phyloP scores from a whole-genome alignment of 2,797 vertebrate species.

The Onychomys arenicola region DNA sequence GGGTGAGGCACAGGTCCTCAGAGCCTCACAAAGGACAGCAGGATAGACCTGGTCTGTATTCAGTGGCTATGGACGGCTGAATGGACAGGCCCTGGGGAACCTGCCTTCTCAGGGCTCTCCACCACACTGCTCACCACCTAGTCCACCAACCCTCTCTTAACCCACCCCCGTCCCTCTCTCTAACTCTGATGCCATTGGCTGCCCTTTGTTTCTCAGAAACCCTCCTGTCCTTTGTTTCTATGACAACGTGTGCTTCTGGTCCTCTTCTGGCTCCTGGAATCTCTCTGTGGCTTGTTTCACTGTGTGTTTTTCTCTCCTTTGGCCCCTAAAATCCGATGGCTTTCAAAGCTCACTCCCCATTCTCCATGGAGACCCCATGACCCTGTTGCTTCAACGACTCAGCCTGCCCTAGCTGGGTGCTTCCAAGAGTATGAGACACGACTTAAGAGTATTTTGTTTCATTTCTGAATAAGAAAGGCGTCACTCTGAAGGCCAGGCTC shows the following conservation, averaged over 20 bases:
- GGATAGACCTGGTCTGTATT: not conserved
- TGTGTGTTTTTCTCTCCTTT: not conserved
- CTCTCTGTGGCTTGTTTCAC: constrained; percentile 2
- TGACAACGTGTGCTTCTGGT: constrained; percentile 40
- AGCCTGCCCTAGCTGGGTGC: not conserved
- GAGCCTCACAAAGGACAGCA: not conserved
- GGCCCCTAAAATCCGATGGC: not conserved
- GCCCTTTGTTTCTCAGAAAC: constrained; percentile 19
- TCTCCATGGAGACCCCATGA: too few relatives aligned
- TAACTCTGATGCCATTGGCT: not conserved
- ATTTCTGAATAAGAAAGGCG: not conserved
- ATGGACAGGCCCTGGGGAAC: not conserved
- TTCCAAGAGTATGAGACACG: not conserved
- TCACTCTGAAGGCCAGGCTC: not conserved
- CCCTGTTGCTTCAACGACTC: not conserved
- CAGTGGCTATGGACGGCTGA: not conserved
- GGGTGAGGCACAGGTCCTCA: not conserved
- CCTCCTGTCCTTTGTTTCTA: constrained; percentile 54
- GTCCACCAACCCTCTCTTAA: not conserved
- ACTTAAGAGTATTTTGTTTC: not conserved
- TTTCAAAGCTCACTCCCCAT: not conserved
- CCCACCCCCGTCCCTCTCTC: not conserved
- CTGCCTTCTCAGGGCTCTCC: not conserved
- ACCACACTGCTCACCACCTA: not conserved
- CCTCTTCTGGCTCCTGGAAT: constrained; percentile 27